These are phyloP conservation scores for Selene dorsalis DNA, from an alignment of 2,797 vertebrate genomes.

Conservation along the genomic window DNA sequence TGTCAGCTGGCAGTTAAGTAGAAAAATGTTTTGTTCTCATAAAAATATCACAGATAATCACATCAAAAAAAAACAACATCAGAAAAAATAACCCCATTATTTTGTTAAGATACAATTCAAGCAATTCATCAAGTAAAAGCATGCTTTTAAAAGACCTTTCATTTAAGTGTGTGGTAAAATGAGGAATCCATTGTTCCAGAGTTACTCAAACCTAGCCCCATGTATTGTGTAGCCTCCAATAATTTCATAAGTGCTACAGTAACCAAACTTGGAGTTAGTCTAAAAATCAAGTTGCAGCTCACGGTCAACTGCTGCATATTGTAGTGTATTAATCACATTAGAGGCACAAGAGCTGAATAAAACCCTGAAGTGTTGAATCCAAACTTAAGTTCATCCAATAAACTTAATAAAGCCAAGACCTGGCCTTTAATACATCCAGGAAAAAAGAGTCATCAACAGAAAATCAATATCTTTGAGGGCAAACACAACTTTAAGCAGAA, in stretches of 20 bases:
- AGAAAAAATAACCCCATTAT: neutral
- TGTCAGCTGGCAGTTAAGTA: slow-evolving; percentile 2
- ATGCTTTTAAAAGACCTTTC: slow-evolving; percentile 23
- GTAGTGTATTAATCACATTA: slow-evolving; percentile 7
- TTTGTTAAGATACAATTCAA: neutral
- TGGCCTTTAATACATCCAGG: slow-evolving; percentile 44
- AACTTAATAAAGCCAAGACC: slow-evolving; percentile 37
- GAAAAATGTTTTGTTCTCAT: slow-evolving; percentile 4
- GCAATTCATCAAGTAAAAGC: slow-evolving; percentile 7
- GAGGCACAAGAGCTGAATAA: slow-evolving; percentile 22
- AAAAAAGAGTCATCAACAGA: slow-evolving; percentile 59
- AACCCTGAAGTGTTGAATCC: slow-evolving; percentile 26
- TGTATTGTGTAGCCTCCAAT: neutral
- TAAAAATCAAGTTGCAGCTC: slow-evolving; percentile 16
- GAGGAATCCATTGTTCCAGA: neutral
- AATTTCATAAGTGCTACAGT: neutral
- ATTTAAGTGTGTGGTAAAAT: slow-evolving; percentile 8
- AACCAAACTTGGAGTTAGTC: slow-evolving; percentile 10
- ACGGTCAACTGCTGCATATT: slow-evolving; percentile 5
- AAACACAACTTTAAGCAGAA: slow-evolving; percentile 64
- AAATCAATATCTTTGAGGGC: slow-evolving; percentile 56
- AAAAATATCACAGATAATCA: neutral
- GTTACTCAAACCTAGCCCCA: neutral
- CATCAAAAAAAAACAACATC: neutral
- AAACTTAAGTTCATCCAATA: slow-evolving; percentile 28